Evolutionary conservation across 1,140 invertebrate species (phyloP), one percentile per base, ranked within the genome.

Genomic region (Bombus cullumanus): DNA sequence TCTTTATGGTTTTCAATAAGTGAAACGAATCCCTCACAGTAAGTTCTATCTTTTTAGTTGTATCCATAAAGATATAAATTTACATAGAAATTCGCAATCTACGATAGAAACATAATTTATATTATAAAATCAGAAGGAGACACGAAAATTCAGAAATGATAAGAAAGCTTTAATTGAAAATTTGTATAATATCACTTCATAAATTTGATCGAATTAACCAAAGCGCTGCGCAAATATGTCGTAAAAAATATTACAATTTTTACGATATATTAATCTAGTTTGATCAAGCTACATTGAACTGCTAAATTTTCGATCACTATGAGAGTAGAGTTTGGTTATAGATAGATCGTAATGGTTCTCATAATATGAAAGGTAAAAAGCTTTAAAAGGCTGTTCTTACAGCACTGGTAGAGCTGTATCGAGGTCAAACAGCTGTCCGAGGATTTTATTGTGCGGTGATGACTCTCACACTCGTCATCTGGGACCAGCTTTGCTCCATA

Each of bases 381-480:
- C 3, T 25, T 31, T 64, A n/a, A 22, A 43, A 22, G 15, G 12
- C 3, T 53, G 12, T 69, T 89, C 75, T 74, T 81, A 57, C 76
- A 94, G 94, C 73, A 87, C 79, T 64, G 91, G 89, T 34, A 90
- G 88, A 85, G 86, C 92, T 13, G n/a, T 41, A 28, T 92, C 91
- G 39, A 92, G 89, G 78, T 94, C 93, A 10, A 89, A 88, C 10
- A 92, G 88, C 81, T 94, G 94, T 83, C 94, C 94, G 18, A 92
- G 94, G 87, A 90, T 95, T 68, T 87, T 95, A 84, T 62, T 95
- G n/a, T 94, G 92, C 73, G 94, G 94, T 28, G 94, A 95, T 72
- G 91, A 96, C 85, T 97, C 92, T 18, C 95, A 95, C 31, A 95
- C 95, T 31, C 93, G 93, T 47, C 93, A 95, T 89, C 86, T 95